phyloP scores from a whole-genome alignment of 2,113 vertebrate genomes.

The Ahaetulla prasina region DNA sequence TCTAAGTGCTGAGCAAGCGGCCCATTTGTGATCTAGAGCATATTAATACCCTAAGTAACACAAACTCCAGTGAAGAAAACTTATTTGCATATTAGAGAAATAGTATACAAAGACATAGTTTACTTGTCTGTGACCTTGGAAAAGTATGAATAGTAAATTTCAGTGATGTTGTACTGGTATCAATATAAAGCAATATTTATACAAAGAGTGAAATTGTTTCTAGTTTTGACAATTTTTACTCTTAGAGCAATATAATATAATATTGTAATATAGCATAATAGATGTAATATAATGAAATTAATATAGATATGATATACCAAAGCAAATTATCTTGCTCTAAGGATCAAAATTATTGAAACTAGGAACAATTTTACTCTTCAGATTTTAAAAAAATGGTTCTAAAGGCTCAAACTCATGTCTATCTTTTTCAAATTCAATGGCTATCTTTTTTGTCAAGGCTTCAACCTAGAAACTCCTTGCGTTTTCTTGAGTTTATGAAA shows the following conservation, averaged over 20 bases:
- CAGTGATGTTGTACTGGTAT: not conserved
- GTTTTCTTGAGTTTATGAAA: not conserved
- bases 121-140: not conserved
- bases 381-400: not conserved
- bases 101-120: not conserved
- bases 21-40: slow-evolving; percentile 8
- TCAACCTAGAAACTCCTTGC: not conserved
- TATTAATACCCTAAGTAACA: slow-evolving; percentile 13
- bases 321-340: not conserved
- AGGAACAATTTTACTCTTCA: not conserved
- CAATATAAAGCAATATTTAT: not conserved
- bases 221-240: not conserved
- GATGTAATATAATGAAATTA: not conserved
- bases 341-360: not conserved
- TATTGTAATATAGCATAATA: too few species aligned
- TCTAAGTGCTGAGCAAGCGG: not conserved
- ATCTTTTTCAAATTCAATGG: not conserved
- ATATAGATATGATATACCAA: not conserved
- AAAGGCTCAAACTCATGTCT: not conserved
- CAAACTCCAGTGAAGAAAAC: not conserved
- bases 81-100: not conserved
- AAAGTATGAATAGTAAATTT: not conserved
- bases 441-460: not conserved
- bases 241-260: not conserved
- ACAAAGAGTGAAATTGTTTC: not conserved